Percentiles rank a stretch among this genome's conserved stretches.
phyloP scores from a whole-genome alignment of 2,797 vertebrate genomes.

The Epinephelus malabaricus region DNA sequence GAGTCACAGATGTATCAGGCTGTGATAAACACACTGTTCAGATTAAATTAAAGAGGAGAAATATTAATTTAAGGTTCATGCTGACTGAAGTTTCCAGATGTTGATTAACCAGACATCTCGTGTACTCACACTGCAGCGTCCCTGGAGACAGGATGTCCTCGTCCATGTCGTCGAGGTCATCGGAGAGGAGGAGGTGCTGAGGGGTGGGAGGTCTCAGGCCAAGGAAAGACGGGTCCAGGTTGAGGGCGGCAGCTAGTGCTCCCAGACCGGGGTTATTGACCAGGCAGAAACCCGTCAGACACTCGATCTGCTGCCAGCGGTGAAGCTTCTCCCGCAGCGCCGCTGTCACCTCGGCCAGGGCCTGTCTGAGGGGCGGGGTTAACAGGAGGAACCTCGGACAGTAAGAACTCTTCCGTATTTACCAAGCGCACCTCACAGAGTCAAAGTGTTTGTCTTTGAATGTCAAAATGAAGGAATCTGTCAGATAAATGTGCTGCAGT shows the following conservation, averaged over 20 bases:
- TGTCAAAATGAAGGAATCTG: too few relatives aligned
- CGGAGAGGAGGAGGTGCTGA: conserved; percentile 92
- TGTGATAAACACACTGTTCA: too few relatives aligned
- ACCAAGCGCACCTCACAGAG: too few relatives aligned
- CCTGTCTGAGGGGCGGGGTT: conserved; percentile 84
- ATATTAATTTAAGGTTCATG: too few relatives aligned
- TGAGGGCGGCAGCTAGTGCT: conserved; percentile 92
- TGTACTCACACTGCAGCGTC: conserved; percentile 91
- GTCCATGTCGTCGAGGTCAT: conserved; percentile 95
- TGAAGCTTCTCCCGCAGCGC: conserved; percentile 94
- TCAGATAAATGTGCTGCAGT: too few relatives aligned
- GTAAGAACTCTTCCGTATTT: too few relatives aligned
- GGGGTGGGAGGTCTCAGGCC: conserved; percentile 91
- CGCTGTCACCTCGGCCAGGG: conserved; percentile 93
- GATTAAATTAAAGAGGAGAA: too few relatives aligned
- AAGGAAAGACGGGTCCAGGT: conserved; percentile 94
- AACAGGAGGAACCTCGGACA: background rate
- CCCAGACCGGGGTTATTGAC: conserved; percentile 95
- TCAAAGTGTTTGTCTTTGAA: too few relatives aligned
- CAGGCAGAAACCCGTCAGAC: conserved; percentile 92
- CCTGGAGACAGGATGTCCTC: conserved; percentile 94
- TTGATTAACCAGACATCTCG: too few relatives aligned
- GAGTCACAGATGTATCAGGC: too few relatives aligned
- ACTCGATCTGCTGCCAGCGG: conserved; percentile 97
- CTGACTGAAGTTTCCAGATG: background rate